Percentiles rank a stretch among this genome's conserved stretches.
These are phyloP conservation scores for Anhinga anhinga DNA, from an alignment of 2,113 vertebrate genomes.

Conservation along the genomic window DNA sequence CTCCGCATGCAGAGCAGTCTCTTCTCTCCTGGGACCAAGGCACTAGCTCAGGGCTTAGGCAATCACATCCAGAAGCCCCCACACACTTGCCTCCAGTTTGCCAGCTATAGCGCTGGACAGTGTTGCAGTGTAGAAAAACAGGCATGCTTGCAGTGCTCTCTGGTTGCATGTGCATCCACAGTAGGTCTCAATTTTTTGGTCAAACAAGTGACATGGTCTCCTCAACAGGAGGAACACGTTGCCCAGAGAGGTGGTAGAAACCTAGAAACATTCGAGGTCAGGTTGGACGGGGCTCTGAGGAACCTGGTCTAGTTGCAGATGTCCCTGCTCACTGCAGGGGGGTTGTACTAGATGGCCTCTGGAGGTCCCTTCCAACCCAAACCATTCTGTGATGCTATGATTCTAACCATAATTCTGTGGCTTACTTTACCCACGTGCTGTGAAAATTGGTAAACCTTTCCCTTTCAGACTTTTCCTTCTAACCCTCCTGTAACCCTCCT, in stretches of 20 bases:
- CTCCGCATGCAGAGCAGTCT: neutral
- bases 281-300: too few species aligned
- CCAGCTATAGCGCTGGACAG: neutral
- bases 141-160: neutral
- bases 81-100: neutral
- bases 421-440: neutral
- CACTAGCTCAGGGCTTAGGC: neutral
- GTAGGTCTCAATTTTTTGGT: neutral
- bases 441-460: neutral
- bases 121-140: neutral
- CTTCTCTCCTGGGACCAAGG: neutral
- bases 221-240: neutral
- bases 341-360: too few species aligned
- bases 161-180: neutral
- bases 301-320: too few species aligned
- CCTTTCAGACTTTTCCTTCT: neutral
- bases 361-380: too few species aligned
- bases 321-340: too few species aligned
- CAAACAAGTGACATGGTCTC: neutral
- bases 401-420: neutral
- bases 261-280: too few species aligned
- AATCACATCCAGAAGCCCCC: neutral
- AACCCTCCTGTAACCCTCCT: neutral
- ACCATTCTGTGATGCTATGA: too few species aligned
- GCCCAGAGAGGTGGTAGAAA: too few species aligned